A percentile compares a stretch with the other conserved stretches of the same genome.
Conservation (phyloP, 30 jellyfish, hydroid and myxozoan genomes). For the Aurelia coerulea region DNA sequence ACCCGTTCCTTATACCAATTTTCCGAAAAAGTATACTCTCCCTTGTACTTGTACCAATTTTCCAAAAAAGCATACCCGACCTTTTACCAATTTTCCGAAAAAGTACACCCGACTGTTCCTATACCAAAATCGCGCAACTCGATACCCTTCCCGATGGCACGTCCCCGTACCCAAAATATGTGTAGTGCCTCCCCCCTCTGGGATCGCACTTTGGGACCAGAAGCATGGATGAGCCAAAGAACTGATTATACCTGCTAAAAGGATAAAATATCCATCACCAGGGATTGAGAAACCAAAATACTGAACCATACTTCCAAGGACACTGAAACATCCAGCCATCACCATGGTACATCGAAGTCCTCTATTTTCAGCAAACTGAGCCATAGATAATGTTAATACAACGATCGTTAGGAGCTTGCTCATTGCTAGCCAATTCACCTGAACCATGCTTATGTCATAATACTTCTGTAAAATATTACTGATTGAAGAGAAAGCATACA, state of each 20-base stretch:
- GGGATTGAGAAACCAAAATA: conserved; percentile 32
- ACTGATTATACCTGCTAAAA: conserved; percentile 46
- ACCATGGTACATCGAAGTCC: conserved; percentile 64
- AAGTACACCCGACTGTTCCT: too few species aligned
- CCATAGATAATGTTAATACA: conserved; percentile 55
- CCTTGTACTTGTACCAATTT: too few species aligned
- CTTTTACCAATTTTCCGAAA: too few species aligned
- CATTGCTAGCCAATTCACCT: conserved; percentile 70
- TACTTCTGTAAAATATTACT: conserved; percentile 63
- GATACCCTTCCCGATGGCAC: too few species aligned
- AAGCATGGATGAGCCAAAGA: too few species aligned
- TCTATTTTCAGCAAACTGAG: conserved; percentile 35
- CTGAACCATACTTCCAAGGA: conserved; percentile 62
- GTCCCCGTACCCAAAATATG: too few species aligned
- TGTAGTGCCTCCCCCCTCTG: too few species aligned
- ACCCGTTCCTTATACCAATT: too few species aligned
- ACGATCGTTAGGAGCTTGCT: conserved; percentile 32
- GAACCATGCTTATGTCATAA: conserved; percentile 43
- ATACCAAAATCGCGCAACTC: too few species aligned
- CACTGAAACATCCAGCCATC: conserved; percentile 50
- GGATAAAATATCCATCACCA: conserved; percentile 53
- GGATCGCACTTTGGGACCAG: too few species aligned
- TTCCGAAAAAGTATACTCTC: too few species aligned
- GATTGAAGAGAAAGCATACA: conserved; percentile 76
- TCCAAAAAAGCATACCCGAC: too few species aligned